A percentile compares a stretch with the other conserved stretches of the same genome.
Conservation (phyloP, 2,797 vertebrate genomes). For the Amblyopsis hoosieri region DNA sequence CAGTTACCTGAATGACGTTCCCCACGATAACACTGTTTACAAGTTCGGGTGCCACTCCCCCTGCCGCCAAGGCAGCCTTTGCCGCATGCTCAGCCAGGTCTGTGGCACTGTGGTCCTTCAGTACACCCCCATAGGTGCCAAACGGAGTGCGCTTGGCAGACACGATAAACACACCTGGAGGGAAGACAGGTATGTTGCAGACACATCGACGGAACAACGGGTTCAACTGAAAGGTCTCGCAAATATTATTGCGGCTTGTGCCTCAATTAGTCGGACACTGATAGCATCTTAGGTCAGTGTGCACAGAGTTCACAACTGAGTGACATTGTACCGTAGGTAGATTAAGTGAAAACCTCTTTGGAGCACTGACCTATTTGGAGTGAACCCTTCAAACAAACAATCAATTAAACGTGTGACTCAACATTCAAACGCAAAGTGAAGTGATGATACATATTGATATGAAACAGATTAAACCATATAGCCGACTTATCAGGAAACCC, state of each 20-base stretch:
- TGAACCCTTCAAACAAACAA: too few species aligned
- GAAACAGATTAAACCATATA: too few species aligned
- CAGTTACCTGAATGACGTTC: constrained; percentile 89
- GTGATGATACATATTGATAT: too few species aligned
- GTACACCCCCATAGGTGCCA: constrained; percentile 87
- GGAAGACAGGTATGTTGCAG: constrained; percentile 11
- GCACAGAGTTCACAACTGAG: background rate
- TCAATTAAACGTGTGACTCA: too few species aligned
- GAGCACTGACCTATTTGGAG: too few species aligned
- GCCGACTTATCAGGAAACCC: too few species aligned
- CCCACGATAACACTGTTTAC: constrained; percentile 91
- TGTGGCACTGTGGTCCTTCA: constrained; percentile 90
- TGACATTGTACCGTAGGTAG: background rate
- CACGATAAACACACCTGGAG: constrained; percentile 90
- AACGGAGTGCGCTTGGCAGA: constrained; percentile 96
- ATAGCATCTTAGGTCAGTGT: background rate
- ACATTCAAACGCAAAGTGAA: too few species aligned
- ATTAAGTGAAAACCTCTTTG: too few species aligned
- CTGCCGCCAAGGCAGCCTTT: constrained; percentile 86
- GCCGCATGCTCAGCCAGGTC: constrained; percentile 89
- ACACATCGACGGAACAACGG: too few species aligned
- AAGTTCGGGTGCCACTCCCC: constrained; percentile 85
- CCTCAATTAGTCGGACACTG: background rate
- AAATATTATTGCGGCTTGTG: background rate
- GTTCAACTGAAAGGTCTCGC: too few species aligned